Evolutionary conservation across 2,113 vertebrate genomes (phyloP), one percentile per base, ranked within the genome.

Genomic region (Aleadryas rufinucha): DNA sequence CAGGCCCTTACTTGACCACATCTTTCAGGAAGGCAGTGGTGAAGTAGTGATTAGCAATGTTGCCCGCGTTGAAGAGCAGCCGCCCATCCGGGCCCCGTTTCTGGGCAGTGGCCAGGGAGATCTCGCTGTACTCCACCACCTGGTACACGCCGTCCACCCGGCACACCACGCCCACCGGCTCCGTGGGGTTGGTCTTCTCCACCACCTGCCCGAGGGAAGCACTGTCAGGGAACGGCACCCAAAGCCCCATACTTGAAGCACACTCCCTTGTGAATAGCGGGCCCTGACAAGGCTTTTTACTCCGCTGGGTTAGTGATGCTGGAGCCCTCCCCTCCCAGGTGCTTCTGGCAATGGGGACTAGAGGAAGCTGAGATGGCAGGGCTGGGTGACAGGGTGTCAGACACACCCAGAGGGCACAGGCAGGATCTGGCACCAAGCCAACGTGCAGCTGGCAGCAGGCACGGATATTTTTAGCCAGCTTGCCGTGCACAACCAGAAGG

Each of bases 81-180:
- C 99, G 98, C 8, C 99, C 99, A 0, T 99, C 99, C 0, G 95
- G 9, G 82, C 98, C 98, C 22, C 99, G 98, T 56, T 98, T 98
- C 87, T 99, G 98, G 3, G 99, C 99, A 0, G 99, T 99, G 24
- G 97, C 98, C 95, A 99, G 89, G 54, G 99, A 99, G 96, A 99
- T 99, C 97, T 99, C 99, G 2, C 99, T 99, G 96, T 99, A 99
- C 79, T 99, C 99, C 77, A 99, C 99, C 95, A 99, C 99, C 96
- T 99, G 99, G 96, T 99, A 99, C 13, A 76, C 97, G 0, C 99
- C 99, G 4, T 99, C 98, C 89, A 99, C 99, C 35, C 98, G 98
- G 95, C 99, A 99, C 64, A 99, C 99, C 86, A 99, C 99, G 0
- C 99, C 99, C 1, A 99, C 99, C 0, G 99, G 99, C 96, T 99